Base-by-base conservation (phyloP, 2,888 invertebrate species). In the Melipona bicolor region DNA sequence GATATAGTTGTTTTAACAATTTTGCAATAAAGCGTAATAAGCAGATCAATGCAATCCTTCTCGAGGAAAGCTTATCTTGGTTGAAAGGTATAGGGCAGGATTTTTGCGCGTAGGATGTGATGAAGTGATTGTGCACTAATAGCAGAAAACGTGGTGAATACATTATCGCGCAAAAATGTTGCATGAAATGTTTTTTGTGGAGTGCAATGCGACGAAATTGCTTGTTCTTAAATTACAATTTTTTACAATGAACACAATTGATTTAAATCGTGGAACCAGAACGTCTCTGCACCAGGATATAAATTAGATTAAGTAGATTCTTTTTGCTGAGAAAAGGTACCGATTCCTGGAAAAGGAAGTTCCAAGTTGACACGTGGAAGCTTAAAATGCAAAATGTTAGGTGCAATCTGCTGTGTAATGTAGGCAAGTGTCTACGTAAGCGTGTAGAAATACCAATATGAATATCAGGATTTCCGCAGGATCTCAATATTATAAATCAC, bases 211-310 rank as follows among this genome's bases (percentile, higher is more conserved):
- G 27, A 64, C 21, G 27, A 74, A 62, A 68, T 62, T 49, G 32
- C 27, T 27, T 4, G 11, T 2, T 21, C 68, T 54, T 52, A 59
- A 62, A 61, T 43, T 32, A n/a, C 72, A 54, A 49, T 59, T 17
- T 3, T 54, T 50, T 43, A 17, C 62, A 15, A 19, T 17, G 9
- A 15, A 19, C 67, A 49, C 74, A 62, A 82, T 84, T 61, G 62
- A 78, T 78, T 82, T 70, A 82, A 82, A 32, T 9, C 70, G 64
- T 27, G 52, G 36, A 49, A 49, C 21, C 32, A 65, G 65, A 67
- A 69, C 65, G 65, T 61, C 61, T 52, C 24, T 13, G 70, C 67
- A 61, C 77, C 77, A 50, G 4, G 27, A 3, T 0, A 27, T 17
- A 13, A 4, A 5, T 0, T 50, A 19, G 49, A 52, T 52, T 32